These are phyloP conservation scores for Paralichthys olivaceus DNA, from an alignment of 2,113 vertebrate genomes.

Conservation along the genomic window DNA sequence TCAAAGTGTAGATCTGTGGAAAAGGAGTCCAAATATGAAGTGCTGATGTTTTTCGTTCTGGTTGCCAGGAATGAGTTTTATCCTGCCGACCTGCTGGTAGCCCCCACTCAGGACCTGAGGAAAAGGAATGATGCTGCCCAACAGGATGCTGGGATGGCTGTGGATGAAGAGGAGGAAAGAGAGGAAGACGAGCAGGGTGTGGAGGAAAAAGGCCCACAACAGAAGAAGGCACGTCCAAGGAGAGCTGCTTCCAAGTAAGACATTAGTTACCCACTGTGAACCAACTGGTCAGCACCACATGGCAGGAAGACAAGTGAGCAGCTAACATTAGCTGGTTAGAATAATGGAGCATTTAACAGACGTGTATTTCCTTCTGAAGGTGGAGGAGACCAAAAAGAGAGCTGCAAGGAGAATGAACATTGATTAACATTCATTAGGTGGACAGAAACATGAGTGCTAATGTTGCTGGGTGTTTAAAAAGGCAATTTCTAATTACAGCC, in stretches of 20 bases:
- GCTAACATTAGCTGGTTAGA: no score
- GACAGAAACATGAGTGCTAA: not conserved
- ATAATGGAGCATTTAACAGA: no score
- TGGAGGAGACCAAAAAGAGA: not conserved
- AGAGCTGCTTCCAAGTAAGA: constrained; percentile 93
- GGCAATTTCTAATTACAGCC: not conserved
- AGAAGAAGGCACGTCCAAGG: constrained; percentile 85
- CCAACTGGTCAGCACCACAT: not conserved
- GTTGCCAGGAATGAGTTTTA: constrained; percentile 93
- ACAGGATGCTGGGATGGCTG: constrained; percentile 48
- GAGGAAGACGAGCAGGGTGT: constrained; percentile 70
- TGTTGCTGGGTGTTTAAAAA: not conserved
- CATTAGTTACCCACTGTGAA: not conserved
- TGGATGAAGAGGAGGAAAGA: constrained; percentile 63
- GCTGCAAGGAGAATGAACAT: not conserved
- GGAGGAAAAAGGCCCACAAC: constrained; percentile 51
- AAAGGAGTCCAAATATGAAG: not conserved
- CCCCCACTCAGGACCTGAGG: constrained; percentile 91
- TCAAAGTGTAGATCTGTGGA: not conserved
- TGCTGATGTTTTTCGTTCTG: not conserved
- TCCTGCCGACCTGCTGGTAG: constrained; percentile 89
- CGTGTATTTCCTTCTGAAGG: no score
- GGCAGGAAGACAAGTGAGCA: no score
- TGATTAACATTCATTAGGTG: not conserved
- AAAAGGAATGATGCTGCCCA: constrained; percentile 60